Base-by-base conservation (phyloP, 1,140 invertebrate species). In the Plutomurus gul region DNA sequence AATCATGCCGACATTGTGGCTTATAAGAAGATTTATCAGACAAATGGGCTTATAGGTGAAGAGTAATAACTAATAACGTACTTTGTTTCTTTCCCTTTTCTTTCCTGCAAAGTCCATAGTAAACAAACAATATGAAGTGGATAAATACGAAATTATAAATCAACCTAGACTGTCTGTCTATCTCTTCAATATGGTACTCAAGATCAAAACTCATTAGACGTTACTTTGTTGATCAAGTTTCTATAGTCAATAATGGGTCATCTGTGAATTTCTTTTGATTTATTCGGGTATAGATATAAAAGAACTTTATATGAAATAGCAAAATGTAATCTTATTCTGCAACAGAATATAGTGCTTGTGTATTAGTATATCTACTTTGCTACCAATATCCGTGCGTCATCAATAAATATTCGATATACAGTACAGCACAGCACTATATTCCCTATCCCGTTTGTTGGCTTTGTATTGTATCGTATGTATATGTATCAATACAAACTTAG, bases 1-100 rank as follows among this genome's bases (percentile, higher is more conserved):
- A 75, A 75, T 75, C 72, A 75, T 49, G 72, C 40, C 70, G 70
- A 72, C 70, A 33, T 30, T 65, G 56, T 36, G 56, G 56, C 36
- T 33, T 65, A 30, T 65, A 65, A 65, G 56, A 33, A 33, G 56
- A 65, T 65, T 65, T 65, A n/a, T 4, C 18, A 65, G 27, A 33
- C 56, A 65, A 65, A 27, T 65, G 36, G 56, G 11, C 30, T 65
- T 36, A 13, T 27, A 65, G 25, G 27, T 65, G 27, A 65, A 65
- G 56, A 65, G 30, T 65, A 65, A 65, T 22, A 51, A 22, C 10
- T 51, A 51, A 3, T 51, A n/a, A n/a, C n/a, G n/a, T n/a, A n/a
- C 20, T 25, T 25, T 51, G 3, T 51, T 18, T 13, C 25, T 18
- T 51, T 51, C 47, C 20, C 7, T 16, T n/a, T n/a, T n/a, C n/a